Evolutionary conservation across 1,140 invertebrate genomes (phyloP).

Genomic region (Lepidurus apus): DNA sequence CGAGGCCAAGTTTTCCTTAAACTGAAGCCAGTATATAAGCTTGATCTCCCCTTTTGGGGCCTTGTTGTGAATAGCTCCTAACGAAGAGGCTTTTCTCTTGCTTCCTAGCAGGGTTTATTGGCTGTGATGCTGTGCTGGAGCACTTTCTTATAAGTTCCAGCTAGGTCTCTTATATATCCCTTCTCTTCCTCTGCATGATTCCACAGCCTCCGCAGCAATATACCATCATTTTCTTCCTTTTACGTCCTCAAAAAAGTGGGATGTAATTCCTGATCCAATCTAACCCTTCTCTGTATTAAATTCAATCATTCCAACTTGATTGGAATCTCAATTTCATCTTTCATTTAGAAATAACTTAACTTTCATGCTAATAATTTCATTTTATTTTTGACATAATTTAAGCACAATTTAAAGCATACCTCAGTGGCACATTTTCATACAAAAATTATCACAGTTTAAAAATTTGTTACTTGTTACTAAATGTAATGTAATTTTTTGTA

Average conservation of each 20-base stretch:
- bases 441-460: no score
- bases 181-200: neutral
- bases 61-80: conserved; percentile 6
- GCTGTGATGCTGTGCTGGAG: conserved; percentile 3
- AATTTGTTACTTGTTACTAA: no score
- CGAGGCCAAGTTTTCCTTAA: neutral
- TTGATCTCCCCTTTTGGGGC: neutral
- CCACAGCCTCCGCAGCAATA: conserved; percentile 2
- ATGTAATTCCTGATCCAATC: no score
- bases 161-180: neutral
- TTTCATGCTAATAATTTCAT: no score
- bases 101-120: conserved; percentile 19
- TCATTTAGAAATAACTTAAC: no score
- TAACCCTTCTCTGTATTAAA: no score
- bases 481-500: no score
- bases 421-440: no score
- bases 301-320: no score
- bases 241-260: neutral
- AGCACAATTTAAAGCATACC: no score
- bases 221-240: neutral
- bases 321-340: no score
- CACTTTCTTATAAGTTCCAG: conserved; percentile 13
- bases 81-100: conserved; percentile 12
- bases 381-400: no score
- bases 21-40: neutral